These are phyloP conservation scores for Dicrostonyx torquatus DNA, from an alignment of 2,797 vertebrate species.

Conservation along the genomic window DNA sequence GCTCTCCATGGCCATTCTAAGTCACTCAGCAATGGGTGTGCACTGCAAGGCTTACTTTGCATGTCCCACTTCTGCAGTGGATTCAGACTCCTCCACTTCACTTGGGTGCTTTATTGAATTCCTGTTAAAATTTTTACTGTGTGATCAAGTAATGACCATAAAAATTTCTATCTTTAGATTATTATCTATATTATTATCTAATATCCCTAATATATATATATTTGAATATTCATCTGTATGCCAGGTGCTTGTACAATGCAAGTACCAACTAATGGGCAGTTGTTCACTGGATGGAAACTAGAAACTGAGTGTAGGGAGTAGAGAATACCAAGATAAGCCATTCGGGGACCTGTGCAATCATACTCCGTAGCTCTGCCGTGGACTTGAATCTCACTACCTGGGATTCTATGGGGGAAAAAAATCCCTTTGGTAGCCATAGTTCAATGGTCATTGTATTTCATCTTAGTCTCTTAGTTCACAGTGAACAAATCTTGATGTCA, in stretches of 20 bases:
- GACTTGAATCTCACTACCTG: not conserved
- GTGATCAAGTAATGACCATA: not conserved
- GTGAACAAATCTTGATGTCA: not conserved
- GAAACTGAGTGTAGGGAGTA: not conserved
- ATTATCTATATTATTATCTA: too few relatives aligned
- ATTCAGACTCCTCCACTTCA: constrained; percentile 24
- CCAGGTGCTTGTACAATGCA: not conserved
- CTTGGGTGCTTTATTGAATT: constrained; percentile 10
- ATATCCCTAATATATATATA: not conserved
- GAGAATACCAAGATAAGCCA: not conserved
- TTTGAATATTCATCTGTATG: not conserved
- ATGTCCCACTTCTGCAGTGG: not conserved
- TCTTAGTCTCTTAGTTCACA: not conserved
- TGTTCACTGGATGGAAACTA: not conserved
- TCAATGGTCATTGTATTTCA: not conserved
- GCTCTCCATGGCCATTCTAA: not conserved
- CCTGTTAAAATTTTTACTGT: constrained; percentile 3
- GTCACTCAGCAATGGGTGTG: not conserved
- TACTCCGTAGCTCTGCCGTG: not conserved
- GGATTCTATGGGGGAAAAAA: too few relatives aligned
- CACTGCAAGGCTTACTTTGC: constrained; percentile 6
- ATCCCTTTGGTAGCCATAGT: not conserved
- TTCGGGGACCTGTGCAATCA: not conserved
- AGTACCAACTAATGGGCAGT: not conserved
- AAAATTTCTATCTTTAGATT: not conserved